phyloP scores from a whole-genome alignment of 1,140 invertebrate species.

The Elysia chlorotica region DNA sequence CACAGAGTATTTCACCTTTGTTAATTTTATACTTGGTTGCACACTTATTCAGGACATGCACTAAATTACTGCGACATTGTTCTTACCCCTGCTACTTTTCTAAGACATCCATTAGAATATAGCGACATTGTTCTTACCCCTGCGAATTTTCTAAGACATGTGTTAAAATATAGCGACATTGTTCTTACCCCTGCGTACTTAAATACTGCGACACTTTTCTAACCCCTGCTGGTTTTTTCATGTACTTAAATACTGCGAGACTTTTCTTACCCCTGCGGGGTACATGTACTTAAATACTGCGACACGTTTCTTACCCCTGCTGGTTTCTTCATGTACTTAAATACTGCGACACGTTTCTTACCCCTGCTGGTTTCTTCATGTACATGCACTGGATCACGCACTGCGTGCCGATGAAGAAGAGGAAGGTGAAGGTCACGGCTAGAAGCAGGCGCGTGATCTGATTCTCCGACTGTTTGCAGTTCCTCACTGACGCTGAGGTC shows the following conservation, averaged over 20 bases:
- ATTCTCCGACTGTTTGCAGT: constrained; percentile 37
- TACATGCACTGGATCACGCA: constrained; percentile 49
- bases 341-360: constrained; percentile 19
- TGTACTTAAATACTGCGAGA: background rate
- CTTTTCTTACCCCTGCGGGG: no score
- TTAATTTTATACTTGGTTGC: no score
- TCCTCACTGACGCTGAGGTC: constrained; percentile 32
- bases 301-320: no score
- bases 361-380: constrained; percentile 37
- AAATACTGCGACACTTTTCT: no score
- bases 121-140: background rate
- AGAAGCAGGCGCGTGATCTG: constrained; percentile 46
- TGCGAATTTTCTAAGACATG: background rate
- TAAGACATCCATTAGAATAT: no score
- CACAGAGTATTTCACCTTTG: no score
- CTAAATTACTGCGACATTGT: no score
- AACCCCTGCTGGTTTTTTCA: no score
- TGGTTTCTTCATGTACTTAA: no score
- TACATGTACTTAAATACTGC: no score
- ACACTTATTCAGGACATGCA: no score
- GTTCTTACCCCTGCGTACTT: background rate
- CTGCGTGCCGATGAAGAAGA: constrained; percentile 44
- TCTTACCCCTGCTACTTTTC: no score
- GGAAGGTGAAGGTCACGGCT: constrained; percentile 46
- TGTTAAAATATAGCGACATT: background rate